Base-by-base conservation (phyloP, 2,888 invertebrate genomes). In the Craniophora ligustri region DNA sequence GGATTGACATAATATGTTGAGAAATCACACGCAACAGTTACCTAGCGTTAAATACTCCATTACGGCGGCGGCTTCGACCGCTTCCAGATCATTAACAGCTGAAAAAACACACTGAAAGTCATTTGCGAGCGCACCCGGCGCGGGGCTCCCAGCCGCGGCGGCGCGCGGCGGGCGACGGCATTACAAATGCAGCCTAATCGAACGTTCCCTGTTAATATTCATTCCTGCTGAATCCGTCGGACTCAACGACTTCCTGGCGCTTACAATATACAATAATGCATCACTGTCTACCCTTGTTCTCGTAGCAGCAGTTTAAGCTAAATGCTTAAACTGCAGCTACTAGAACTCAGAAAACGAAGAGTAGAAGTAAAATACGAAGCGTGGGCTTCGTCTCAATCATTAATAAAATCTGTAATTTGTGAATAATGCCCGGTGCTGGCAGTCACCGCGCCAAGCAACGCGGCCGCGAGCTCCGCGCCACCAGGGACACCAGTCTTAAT, bases 361-460 rank as follows among this genome's bases (percentile, higher is more conserved):
- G 34, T 47, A 23, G 5, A 7, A 44, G 35, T 30, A 44, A 46
- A 40, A 13, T 5, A 8, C 15, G 14, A 35, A 57, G 26, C 5
- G 13, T n/a, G 18, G n/a, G 10, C 19, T 18, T 15, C 13, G 18
- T 44, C 34, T 47, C 39, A 65, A 54, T 58, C 51, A 54, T 31
- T 50, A 13, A 45, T 49, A 19, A 55, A 60, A 60, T 51, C 18
- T 58, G 28, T 61, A 49, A 59, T 68, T 58, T 44, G 60, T 58
- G 67, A 67, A 67, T 65, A 69, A 70, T 70, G 31, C 60, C 56
- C 40, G 48, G 49, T 31, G 44, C 38, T 60, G 18, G 35, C 36
- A 35, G 18, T n/a, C 18, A 1, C 35, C 35, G 32, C 19, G 16
- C 26, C 26, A 26, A 10, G n/a, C 28, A n/a, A 23, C 13, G 31